Conservation (phyloP, 2,113 vertebrate species). For the Acanthochromis polyacanthus region DNA sequence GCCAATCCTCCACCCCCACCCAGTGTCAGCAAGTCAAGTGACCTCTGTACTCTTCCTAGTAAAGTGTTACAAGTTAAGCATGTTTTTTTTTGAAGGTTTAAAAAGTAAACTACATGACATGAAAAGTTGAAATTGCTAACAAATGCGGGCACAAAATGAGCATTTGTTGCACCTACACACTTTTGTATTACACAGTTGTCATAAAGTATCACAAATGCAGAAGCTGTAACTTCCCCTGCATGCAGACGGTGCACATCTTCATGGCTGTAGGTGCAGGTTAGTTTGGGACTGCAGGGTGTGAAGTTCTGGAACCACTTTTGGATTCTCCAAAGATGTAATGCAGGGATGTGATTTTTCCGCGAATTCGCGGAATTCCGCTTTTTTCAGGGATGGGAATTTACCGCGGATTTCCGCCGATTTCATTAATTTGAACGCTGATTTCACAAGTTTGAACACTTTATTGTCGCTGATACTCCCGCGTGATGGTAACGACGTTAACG, state of each 20-base stretch:
- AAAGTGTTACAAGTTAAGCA: no score
- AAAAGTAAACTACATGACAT: not conserved
- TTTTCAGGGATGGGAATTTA: no score
- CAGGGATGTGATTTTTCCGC: no score
- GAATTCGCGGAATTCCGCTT: no score
- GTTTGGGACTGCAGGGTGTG: not conserved
- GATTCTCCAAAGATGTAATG: not conserved
- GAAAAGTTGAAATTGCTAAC: no score
- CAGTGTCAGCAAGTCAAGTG: no score
- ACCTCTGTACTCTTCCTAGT: not conserved
- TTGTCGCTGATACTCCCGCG: no score
- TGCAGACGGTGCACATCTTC: not conserved
- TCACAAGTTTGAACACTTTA: no score
- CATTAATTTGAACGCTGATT: no score
- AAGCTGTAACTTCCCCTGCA: not conserved
- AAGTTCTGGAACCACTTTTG: not conserved
- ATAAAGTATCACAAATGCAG: not conserved
- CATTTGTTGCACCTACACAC: not conserved
- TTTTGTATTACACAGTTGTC: not conserved
- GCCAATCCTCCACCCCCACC: no score
- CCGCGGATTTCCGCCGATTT: no score
- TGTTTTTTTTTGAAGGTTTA: not conserved
- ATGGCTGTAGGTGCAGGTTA: slow-evolving; percentile 9
- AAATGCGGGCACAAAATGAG: not conserved
- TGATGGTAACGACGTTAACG: no score